Conservation (phyloP, 2,797 vertebrate species). For the Sylvia borin region DNA sequence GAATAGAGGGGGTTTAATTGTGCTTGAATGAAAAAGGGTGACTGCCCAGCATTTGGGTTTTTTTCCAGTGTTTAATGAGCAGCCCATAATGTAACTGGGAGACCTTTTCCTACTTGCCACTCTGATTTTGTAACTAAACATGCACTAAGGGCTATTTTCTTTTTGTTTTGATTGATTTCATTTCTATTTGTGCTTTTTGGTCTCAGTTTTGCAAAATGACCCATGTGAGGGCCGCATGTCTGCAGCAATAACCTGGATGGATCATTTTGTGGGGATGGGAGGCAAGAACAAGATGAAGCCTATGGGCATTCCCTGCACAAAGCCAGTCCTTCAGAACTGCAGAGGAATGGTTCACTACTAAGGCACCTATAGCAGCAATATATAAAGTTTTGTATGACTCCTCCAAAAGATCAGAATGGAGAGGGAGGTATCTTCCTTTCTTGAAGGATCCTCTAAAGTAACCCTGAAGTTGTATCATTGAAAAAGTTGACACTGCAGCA, state of each 20-base stretch:
- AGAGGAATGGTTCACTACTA: rapidly evolving
- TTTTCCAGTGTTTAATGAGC: background rate
- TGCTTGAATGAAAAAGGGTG: background rate
- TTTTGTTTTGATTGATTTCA: background rate
- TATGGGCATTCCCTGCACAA: background rate
- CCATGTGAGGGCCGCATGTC: background rate
- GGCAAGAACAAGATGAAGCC: background rate
- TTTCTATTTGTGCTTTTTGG: background rate
- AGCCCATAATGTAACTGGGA: background rate
- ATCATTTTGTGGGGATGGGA: rapidly evolving
- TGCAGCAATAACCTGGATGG: background rate
- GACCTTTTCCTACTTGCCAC: background rate
- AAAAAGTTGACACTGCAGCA: background rate
- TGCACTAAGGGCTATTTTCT: background rate
- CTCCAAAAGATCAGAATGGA: background rate
- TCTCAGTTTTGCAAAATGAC: background rate
- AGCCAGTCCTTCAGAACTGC: background rate
- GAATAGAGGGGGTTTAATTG: background rate
- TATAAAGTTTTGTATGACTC: background rate
- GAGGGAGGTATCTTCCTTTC: background rate
- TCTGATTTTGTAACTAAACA: background rate
- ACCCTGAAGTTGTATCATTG: background rate
- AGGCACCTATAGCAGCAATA: background rate
- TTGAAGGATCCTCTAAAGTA: background rate
- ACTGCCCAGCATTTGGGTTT: background rate